Percentiles rank a stretch among this genome's conserved stretches.
Evolutionary conservation across 2,888 invertebrate species (phyloP).

Genomic region (Argyresthia albistria): DNA sequence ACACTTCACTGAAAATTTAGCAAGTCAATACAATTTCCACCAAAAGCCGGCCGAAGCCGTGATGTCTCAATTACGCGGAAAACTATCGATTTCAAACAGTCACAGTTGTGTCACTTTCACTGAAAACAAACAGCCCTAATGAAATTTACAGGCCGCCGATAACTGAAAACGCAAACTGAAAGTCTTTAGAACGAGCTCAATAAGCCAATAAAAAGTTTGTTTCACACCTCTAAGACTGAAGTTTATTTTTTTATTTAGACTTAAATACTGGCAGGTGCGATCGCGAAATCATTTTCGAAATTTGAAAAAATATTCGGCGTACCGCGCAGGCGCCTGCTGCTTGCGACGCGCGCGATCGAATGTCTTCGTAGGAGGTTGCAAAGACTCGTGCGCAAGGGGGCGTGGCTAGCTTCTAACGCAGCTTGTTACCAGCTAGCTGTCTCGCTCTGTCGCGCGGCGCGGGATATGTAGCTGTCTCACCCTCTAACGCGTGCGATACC

Average conservation of each 20-base stretch:
- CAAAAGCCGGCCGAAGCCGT: constrained; percentile 19
- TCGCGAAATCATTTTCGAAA: constrained; percentile 43
- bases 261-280: constrained; percentile 15
- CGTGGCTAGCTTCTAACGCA: constrained; percentile 66
- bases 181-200: constrained; percentile 17
- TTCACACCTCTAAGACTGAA: background rate
- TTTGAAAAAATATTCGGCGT: constrained; percentile 13
- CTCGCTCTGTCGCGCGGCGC: constrained; percentile 21
- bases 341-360: constrained; percentile 67
- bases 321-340: constrained; percentile 38
- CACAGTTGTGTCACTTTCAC: constrained; percentile 59
- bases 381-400: constrained; percentile 45
- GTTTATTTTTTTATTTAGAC: background rate
- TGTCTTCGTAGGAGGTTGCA: constrained; percentile 60
- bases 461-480: constrained; percentile 22
- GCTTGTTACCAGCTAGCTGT: constrained; percentile 46
- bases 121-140: constrained; percentile 38
- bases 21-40: constrained; percentile 39
- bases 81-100: constrained; percentile 53
- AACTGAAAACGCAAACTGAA: constrained; percentile 59
- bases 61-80: constrained; percentile 30
- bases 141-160: constrained; percentile 36
- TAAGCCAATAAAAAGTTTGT: constrained; percentile 11
- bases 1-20: constrained; percentile 45
- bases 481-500: constrained; percentile 60